Percentiles rank a stretch among this genome's conserved stretches.
phyloP scores from a whole-genome alignment of 2,113 vertebrate genomes.

The Calyptommatus sinebrachiatus region DNA sequence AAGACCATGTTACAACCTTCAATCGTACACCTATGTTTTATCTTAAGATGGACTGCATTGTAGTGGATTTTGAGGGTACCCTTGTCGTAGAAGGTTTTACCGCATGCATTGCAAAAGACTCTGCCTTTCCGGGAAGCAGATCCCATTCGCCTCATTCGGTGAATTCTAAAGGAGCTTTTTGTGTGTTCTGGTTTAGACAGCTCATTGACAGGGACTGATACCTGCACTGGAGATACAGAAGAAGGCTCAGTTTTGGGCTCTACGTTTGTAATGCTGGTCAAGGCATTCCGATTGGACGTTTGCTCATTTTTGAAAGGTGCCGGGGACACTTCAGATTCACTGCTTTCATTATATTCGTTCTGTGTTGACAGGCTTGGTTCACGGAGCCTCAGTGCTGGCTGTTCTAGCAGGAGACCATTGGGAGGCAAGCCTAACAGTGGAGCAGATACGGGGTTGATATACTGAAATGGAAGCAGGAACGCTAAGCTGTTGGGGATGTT shows the following conservation, averaged over 20 bases:
- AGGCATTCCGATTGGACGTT: conserved; percentile 83
- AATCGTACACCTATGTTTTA: conserved; percentile 97
- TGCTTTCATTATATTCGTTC: conserved; percentile 92
- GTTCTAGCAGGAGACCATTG: conserved; percentile 90
- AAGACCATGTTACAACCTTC: conserved; percentile 99
- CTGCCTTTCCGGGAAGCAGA: conserved; percentile 95
- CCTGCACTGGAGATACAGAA: conserved; percentile 82
- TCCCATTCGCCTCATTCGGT: conserved; percentile 96
- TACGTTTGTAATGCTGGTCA: conserved; percentile 86
- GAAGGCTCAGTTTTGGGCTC: conserved; percentile 94
- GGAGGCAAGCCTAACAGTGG: conserved; percentile 94
- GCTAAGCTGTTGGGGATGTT: conserved; percentile 98
- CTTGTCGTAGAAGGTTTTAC: conserved; percentile 99
- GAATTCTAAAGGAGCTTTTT: conserved; percentile 95
- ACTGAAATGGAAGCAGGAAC: conserved; percentile 96
- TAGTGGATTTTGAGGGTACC: conserved; percentile 99
- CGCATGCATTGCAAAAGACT: conserved; percentile 97
- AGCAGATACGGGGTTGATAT: conserved; percentile 96
- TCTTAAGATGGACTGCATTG: conserved; percentile 97
- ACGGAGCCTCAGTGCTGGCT: conserved; percentile 86
- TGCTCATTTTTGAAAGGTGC: conserved; percentile 91
- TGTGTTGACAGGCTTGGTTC: conserved; percentile 90
- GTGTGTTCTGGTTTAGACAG: conserved; percentile 88
- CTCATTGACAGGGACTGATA: conserved; percentile 73
- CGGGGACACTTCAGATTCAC: conserved; percentile 95